Evolutionary conservation across 2,797 vertebrate species (phyloP).

Genomic region (Chloroceryle inda): DNA sequence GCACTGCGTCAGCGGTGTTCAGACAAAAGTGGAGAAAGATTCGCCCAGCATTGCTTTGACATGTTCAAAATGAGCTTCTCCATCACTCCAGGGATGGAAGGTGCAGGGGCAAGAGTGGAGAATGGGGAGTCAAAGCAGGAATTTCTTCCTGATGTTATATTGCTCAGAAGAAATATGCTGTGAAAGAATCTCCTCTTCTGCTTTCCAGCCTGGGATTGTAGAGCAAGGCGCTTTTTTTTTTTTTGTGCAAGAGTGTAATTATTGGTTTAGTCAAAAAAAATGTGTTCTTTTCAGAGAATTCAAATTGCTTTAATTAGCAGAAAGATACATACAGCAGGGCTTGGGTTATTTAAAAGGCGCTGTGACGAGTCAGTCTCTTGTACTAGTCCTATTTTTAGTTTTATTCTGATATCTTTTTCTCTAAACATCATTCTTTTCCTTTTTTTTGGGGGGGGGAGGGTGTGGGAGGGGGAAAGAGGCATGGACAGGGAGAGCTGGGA

Average conservation of each 20-base stretch:
- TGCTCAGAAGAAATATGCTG: slow-evolving; percentile 15
- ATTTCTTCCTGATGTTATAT: slow-evolving; percentile 27
- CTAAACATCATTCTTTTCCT: background rate
- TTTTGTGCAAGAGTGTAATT: slow-evolving; percentile 45
- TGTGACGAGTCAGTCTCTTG: background rate
- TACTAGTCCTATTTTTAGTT: slow-evolving; percentile 54
- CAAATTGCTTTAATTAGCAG: slow-evolving; percentile 67
- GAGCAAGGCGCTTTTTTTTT: background rate
- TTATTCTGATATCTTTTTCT: slow-evolving; percentile 24
- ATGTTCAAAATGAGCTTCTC: slow-evolving; percentile 57
- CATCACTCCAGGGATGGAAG: slow-evolving; percentile 39
- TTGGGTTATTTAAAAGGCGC: slow-evolving; percentile 55
- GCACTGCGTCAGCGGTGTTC: slow-evolving; percentile 43
- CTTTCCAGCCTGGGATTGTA: slow-evolving; percentile 4
- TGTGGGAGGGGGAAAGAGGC: too few relatives aligned
- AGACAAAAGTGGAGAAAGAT: slow-evolving; percentile 58
- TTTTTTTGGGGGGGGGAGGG: background rate
- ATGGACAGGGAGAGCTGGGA: background rate
- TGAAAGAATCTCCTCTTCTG: slow-evolving; percentile 33
- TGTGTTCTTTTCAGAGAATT: slow-evolving; percentile 58
- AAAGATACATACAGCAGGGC: slow-evolving; percentile 41
- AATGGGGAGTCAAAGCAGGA: background rate
- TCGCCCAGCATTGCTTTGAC: slow-evolving; percentile 41
- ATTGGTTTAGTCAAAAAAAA: slow-evolving; percentile 32
- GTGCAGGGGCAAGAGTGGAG: background rate